A percentile compares a stretch with the other conserved stretches of the same genome.
Evolutionary conservation across 2,113 vertebrate species (phyloP).

Genomic region (Natator depressus): DNA sequence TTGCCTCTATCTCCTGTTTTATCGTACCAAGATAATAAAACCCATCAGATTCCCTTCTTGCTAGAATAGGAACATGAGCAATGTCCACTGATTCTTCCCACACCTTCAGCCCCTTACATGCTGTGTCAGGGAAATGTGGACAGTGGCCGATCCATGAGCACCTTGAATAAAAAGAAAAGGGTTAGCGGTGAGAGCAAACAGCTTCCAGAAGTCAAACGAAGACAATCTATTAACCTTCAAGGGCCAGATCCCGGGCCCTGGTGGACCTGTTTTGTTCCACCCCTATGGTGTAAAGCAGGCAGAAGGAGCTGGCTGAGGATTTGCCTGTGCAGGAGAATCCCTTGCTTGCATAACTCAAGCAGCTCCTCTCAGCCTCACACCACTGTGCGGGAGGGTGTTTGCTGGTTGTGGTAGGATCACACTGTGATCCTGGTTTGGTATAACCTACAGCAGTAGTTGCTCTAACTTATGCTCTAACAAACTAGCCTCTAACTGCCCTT

Average conservation of each 20-base stretch:
- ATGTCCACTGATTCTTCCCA: not conserved
- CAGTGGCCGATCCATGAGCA: slow-evolving; percentile 43
- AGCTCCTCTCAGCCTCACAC: not conserved
- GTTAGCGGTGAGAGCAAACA: not conserved
- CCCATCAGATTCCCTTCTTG: slow-evolving; percentile 82
- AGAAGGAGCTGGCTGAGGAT: not conserved
- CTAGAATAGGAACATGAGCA: slow-evolving; percentile 79
- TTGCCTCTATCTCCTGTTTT: slow-evolving; percentile 81
- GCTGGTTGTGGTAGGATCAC: fast-evolving
- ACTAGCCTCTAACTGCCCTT: not conserved
- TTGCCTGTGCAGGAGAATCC: not conserved
- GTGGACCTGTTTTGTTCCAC: not conserved
- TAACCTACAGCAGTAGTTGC: not conserved
- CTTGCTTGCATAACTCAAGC: not conserved
- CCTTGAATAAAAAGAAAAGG: slow-evolving; percentile 67
- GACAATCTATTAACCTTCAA: not conserved
- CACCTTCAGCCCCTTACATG: slow-evolving; percentile 4
- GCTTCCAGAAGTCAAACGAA: not conserved
- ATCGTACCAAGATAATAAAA: slow-evolving; percentile 85
- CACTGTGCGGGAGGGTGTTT: not conserved
- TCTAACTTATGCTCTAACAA: not conserved
- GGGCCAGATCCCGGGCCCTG: not conserved
- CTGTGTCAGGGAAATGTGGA: not conserved
- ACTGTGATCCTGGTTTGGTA: not conserved
- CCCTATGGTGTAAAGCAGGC: not conserved